Percentiles rank a stretch among this genome's conserved stretches.
Evolutionary conservation across 2,888 invertebrate species (phyloP).

Genomic region (Sesia bembeciformis): DNA sequence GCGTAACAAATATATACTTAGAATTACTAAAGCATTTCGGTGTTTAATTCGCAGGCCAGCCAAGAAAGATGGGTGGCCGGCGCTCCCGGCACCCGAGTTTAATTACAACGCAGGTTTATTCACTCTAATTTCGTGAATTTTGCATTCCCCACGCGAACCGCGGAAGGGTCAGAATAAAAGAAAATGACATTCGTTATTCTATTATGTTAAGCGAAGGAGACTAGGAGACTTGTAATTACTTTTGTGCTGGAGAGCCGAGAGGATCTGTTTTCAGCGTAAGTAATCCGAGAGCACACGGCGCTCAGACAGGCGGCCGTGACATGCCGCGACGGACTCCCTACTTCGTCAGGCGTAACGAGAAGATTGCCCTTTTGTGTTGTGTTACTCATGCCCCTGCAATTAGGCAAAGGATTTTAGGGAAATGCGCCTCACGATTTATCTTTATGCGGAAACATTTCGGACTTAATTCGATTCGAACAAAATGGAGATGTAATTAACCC

Average conservation of each 20-base stretch:
- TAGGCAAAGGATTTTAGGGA: slow-evolving; percentile 20
- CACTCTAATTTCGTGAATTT: slow-evolving; percentile 71
- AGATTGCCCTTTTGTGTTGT: slow-evolving; percentile 29
- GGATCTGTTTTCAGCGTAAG: slow-evolving; percentile 29
- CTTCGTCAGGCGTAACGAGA: slow-evolving; percentile 26
- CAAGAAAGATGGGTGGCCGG: slow-evolving; percentile 66
- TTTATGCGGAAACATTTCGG: neutral
- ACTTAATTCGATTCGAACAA: neutral
- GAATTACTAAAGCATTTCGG: slow-evolving; percentile 71
- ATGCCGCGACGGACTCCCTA: slow-evolving; percentile 14
- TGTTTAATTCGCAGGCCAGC: slow-evolving; percentile 71
- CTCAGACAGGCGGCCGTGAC: slow-evolving; percentile 3
- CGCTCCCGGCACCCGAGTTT: slow-evolving; percentile 53
- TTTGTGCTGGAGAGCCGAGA: slow-evolving; percentile 34
- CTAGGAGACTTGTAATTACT: slow-evolving; percentile 60
- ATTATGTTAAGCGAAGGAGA: slow-evolving; percentile 63
- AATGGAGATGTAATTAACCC: too few relatives aligned
- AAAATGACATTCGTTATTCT: slow-evolving; percentile 74
- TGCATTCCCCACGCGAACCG: slow-evolving; percentile 69
- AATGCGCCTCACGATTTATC: neutral
- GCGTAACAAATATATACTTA: slow-evolving; percentile 64
- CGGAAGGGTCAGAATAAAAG: slow-evolving; percentile 70
- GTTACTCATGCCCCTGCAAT: slow-evolving; percentile 20
- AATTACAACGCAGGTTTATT: slow-evolving; percentile 72
- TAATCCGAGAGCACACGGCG: slow-evolving; percentile 17